phyloP scores from a whole-genome alignment of 1,140 invertebrate genomes.

The Drosophila mojavensis region DNA sequence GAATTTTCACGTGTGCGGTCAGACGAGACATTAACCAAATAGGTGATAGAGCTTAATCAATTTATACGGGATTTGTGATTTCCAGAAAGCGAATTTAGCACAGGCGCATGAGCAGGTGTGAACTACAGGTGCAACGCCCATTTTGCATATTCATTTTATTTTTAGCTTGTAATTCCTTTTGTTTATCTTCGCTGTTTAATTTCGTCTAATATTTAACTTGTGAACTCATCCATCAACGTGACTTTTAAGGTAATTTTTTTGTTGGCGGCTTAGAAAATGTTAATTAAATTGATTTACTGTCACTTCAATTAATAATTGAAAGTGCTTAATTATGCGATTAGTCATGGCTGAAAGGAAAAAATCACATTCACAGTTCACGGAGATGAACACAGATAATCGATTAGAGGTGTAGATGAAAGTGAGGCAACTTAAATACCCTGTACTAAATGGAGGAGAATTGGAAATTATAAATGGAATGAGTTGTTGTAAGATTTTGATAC shows the following conservation, averaged over 20 bases:
- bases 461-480: too few species aligned
- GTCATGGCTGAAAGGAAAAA: slow-evolving; percentile 38
- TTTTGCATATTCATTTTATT: neutral
- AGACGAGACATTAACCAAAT: slow-evolving; percentile 22
- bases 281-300: slow-evolving; percentile 58
- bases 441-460: neutral
- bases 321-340: slow-evolving; percentile 33
- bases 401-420: neutral
- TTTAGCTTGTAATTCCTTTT: slow-evolving; percentile 13
- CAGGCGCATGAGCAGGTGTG: slow-evolving; percentile 10
- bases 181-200: slow-evolving; percentile 1
- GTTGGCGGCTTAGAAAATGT: slow-evolving; percentile 6
- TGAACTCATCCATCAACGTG: slow-evolving; percentile 39
- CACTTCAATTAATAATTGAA: slow-evolving; percentile 38
- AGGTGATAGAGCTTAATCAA: neutral
- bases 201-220: slow-evolving; percentile 1
- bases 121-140: slow-evolving; percentile 14
- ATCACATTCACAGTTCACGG: slow-evolving; percentile 31
- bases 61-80: slow-evolving; percentile 3
- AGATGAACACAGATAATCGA: slow-evolving; percentile 25
- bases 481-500: too few species aligned
- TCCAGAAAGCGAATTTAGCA: neutral
- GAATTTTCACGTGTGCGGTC: slow-evolving; percentile 17
- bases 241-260: slow-evolving; percentile 16
- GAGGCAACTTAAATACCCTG: neutral